Conservation (phyloP, 2,797 vertebrate species). For the Anabacerthia variegaticeps region DNA sequence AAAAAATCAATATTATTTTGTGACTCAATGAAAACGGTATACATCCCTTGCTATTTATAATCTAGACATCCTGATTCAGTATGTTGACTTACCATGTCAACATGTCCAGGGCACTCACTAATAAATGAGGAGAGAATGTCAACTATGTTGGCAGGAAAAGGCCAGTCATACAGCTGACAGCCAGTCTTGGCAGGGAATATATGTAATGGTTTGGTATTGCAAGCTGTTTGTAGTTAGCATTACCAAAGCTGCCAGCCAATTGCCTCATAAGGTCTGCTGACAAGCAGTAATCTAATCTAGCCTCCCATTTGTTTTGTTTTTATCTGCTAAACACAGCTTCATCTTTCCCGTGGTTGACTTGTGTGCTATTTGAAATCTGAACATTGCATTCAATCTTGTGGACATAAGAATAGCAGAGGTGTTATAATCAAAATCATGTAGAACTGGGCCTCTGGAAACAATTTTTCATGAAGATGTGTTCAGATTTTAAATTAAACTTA, state of each 20-base stretch:
- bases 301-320: conserved; percentile 66
- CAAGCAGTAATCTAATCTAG: conserved; percentile 70
- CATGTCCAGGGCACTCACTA: not conserved
- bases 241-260: conserved; percentile 57
- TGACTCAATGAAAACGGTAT: not conserved
- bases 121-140: conserved; percentile 43
- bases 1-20: not conserved
- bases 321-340: conserved; percentile 52
- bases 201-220: conserved; percentile 39
- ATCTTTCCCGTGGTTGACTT: not conserved
- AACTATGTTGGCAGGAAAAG: conserved; percentile 39
- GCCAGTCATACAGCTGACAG: conserved; percentile 32
- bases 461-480: conserved; percentile 24
- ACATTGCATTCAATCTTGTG: conserved; percentile 22
- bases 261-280: conserved; percentile 57
- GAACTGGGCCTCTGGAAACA: not conserved
- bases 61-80: not conserved
- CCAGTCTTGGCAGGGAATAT: conserved; percentile 31
- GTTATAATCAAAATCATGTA: conserved; percentile 17
- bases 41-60: not conserved
- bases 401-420: not conserved
- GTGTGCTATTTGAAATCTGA: conserved; percentile 33
- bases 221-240: conserved; percentile 59
- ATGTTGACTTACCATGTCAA: not conserved
- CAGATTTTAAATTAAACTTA: conserved; percentile 12